Evolutionary conservation across 2,888 invertebrate species (phyloP).

Genomic region (Coleophora deauratella): DNA sequence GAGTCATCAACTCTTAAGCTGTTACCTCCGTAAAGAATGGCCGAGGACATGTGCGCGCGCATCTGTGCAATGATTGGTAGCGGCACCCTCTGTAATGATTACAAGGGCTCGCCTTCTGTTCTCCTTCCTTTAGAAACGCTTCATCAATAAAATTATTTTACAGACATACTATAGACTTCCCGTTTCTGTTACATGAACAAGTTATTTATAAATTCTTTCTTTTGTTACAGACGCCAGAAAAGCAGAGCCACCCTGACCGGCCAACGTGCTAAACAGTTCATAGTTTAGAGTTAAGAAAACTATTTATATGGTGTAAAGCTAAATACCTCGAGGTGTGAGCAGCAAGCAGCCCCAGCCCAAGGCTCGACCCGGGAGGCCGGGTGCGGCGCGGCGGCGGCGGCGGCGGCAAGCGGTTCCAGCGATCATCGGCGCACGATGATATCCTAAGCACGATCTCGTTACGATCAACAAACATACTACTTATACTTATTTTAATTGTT

Average conservation of each 20-base stretch:
- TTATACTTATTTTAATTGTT: constrained; percentile 56
- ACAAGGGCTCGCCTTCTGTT: constrained; percentile 37
- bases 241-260: constrained; percentile 76
- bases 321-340: constrained; percentile 50
- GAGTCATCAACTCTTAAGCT: constrained; percentile 22
- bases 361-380: constrained; percentile 21
- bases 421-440: constrained; percentile 61
- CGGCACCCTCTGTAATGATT: constrained; percentile 29
- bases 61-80: constrained; percentile 55
- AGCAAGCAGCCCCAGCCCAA: no score
- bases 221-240: constrained; percentile 79
- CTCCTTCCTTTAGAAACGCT: constrained; percentile 24
- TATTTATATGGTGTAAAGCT: constrained; percentile 57
- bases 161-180: not conserved
- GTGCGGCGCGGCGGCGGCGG: constrained; percentile 15
- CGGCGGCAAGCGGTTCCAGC: constrained; percentile 46
- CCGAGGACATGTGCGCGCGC: constrained; percentile 49
- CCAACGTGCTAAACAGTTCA: constrained; percentile 55
- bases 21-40: constrained; percentile 16
- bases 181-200: not conserved
- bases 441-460: constrained; percentile 72
- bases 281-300: constrained; percentile 43
- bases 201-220: constrained; percentile 33
- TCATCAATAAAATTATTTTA: constrained; percentile 16
- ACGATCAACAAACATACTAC: constrained; percentile 55